Evolutionary conservation across 1,140 invertebrate species (phyloP), one percentile per base, ranked within the genome.

Genomic region (Lepidostoma basale): DNA sequence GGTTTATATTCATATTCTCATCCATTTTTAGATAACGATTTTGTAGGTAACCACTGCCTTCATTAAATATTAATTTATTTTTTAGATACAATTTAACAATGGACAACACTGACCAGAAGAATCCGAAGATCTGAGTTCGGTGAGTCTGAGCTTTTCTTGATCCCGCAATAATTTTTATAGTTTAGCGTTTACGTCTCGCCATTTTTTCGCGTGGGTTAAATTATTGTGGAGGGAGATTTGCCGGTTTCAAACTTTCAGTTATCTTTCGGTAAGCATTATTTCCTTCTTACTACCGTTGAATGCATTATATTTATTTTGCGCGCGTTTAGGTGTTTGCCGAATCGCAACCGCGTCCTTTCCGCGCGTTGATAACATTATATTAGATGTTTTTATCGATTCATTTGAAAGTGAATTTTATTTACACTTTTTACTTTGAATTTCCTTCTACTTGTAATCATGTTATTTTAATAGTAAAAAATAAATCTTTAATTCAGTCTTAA

Each of bases 171-270:
- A 33, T 47, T 62, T 62, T 12, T n/a, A 9, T 40, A 18, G 28
- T 18, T 25, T 64, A 40, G 62, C 47, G 14, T 54, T 40, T 39
- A 49, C 18, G 25, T 45, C 12, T 45, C 62, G 45, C 62, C 62
- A 64, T 54, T 64, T 64, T 64, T 54, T 44, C 42, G 62, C 54
- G 62, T 52, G 62, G 47, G 45, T 26, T 52, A 47, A n/a, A 28
- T 26, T 30, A 30, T 54, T 39, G 62, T 64, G 62, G 62, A 39
- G 62, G 62, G 62, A 64, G 62, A 39, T 39, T 52, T 39, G 62
- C 62, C 30, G 62, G 39, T 64, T 49, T 52, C 12, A 64, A 45
- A 52, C 47, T 26, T 33, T 23, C 14, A 26, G 10, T 42, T 14
- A 64, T 40, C 26, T 16, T 5, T 12, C 26, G 62, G 62, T 64